A percentile compares a stretch with the other conserved stretches of the same genome.
Evolutionary conservation across 2,888 invertebrate genomes (phyloP).

Genomic region (Prosapia bicincta): DNA sequence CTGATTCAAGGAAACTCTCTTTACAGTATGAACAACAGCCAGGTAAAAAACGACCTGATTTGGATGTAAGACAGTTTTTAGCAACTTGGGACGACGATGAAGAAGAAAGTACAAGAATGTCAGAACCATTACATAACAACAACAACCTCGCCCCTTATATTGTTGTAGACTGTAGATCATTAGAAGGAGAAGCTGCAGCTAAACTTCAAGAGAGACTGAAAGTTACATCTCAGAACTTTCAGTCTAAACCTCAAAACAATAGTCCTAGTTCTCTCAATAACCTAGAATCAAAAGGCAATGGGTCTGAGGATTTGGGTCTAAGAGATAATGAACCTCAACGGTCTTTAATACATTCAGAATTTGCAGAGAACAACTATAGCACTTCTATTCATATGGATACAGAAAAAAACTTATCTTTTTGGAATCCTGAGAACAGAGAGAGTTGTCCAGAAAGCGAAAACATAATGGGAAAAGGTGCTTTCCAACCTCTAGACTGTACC

Average conservation of each 20-base stretch:
- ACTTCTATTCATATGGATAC: conserved; percentile 11
- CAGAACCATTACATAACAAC: conserved; percentile 6
- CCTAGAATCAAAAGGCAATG: not conserved
- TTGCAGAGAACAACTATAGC: not conserved
- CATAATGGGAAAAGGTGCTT: conserved; percentile 16
- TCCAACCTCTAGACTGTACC: conserved; percentile 21
- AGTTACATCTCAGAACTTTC: conserved; percentile 4
- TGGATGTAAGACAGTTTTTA: conserved; percentile 27
- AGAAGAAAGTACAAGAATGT: conserved; percentile 20
- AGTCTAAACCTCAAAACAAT: conserved; percentile 7
- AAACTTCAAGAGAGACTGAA: conserved; percentile 23
- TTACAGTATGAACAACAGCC: conserved; percentile 18
- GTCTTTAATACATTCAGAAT: conserved; percentile 3
- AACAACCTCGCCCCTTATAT: conserved; percentile 14
- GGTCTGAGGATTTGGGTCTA: not conserved
- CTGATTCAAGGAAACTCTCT: conserved; percentile 8
- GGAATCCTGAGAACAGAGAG: conserved; percentile 17
- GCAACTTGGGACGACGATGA: conserved; percentile 29
- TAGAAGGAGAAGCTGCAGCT: conserved; percentile 18
- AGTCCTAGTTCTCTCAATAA: conserved; percentile 3
- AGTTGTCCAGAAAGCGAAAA: not conserved
- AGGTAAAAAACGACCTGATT: conserved; percentile 24
- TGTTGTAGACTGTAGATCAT: conserved; percentile 23
- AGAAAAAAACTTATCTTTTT: conserved; percentile 13
- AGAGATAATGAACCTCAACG: not conserved